These are phyloP conservation scores for Alaudala cheleensis DNA, from an alignment of 2,113 vertebrate species.

Conservation along the genomic window DNA sequence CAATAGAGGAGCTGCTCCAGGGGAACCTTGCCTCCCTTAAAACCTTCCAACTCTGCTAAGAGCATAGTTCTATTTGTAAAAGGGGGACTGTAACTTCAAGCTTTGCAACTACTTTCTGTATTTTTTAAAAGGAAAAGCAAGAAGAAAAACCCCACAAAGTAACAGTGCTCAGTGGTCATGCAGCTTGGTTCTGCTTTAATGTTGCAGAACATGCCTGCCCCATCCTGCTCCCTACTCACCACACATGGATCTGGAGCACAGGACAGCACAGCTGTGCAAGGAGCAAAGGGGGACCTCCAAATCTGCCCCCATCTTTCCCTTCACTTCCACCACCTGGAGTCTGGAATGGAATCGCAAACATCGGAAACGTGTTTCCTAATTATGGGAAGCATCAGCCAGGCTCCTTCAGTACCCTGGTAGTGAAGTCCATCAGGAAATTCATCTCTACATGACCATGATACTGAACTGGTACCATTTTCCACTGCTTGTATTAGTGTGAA, in stretches of 20 bases:
- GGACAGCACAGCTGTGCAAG: rapidly evolving
- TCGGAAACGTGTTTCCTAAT: background rate
- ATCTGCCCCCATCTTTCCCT: background rate
- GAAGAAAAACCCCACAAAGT: background rate
- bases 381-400: background rate
- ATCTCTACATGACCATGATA: background rate
- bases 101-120: background rate
- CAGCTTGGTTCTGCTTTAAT: background rate
- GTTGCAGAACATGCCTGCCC: background rate
- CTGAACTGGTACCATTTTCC: background rate
- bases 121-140: background rate
- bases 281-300: background rate
- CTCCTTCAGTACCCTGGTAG: background rate
- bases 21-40: constrained; percentile 34
- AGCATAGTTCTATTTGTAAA: background rate
- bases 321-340: rapidly evolving
- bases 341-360: rapidly evolving
- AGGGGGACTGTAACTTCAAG: background rate
- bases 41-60: constrained; percentile 1
- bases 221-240: background rate
- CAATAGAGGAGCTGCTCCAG: constrained; percentile 1
- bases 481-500: background rate
- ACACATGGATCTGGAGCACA: rapidly evolving
- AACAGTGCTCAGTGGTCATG: background rate
- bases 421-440: background rate